Percentiles rank a stretch among this genome's conserved stretches.
Conservation (phyloP, 2,113 vertebrate genomes). For the Oriolus oriolus region DNA sequence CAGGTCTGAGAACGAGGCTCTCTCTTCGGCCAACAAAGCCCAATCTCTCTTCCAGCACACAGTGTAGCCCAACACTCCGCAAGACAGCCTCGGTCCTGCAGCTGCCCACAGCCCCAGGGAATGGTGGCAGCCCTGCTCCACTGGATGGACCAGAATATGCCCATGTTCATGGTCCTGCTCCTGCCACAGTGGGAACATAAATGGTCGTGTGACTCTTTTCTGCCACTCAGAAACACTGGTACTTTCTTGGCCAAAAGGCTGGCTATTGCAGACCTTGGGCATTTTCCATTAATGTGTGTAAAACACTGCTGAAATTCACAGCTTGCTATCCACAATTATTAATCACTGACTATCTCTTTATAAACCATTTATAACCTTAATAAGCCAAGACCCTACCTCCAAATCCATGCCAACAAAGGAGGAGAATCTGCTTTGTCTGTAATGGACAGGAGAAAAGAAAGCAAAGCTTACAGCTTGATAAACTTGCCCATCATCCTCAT, state of each 20-base stretch:
- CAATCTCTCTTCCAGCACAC: too few species aligned
- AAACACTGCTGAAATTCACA: neutral
- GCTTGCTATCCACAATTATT: neutral
- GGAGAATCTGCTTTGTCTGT: neutral
- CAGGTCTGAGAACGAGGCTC: too few species aligned
- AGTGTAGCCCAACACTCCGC: too few species aligned
- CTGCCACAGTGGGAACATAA: neutral
- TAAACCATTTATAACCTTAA: neutral
- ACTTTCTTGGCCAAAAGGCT: neutral
- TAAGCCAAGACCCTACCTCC: neutral
- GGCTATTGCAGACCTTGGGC: neutral
- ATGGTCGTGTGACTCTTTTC: neutral
- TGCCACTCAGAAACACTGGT: neutral
- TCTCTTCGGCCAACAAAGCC: too few species aligned
- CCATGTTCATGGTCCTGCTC: accelerated
- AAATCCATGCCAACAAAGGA: neutral
- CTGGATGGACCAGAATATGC: neutral
- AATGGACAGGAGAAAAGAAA: neutral
- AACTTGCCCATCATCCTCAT: neutral
- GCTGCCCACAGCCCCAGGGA: neutral
- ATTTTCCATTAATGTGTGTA: neutral
- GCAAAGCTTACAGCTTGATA: neutral
- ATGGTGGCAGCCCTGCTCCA: neutral
- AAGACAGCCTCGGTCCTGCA: neutral
- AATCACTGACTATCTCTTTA: neutral